A percentile compares a stretch with the other conserved stretches of the same genome.
Conservation (phyloP, 2,888 invertebrate genomes). For the Leptopilina drosophilae region DNA sequence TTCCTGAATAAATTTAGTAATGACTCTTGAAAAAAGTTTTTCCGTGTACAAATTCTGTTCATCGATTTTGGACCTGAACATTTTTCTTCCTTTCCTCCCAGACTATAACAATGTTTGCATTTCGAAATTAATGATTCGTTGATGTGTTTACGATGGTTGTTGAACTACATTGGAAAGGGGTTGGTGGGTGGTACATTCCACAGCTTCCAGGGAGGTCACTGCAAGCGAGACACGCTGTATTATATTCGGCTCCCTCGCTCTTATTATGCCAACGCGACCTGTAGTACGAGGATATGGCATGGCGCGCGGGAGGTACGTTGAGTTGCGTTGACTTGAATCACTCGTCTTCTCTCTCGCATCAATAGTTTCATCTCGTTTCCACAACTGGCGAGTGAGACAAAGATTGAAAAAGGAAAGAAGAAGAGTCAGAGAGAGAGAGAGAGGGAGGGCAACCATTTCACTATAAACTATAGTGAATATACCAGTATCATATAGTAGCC, state of each 20-base stretch:
- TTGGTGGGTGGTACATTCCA: constrained; percentile 67
- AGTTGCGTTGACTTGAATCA: constrained; percentile 29
- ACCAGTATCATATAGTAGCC: constrained; percentile 48
- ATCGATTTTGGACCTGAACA: too few relatives aligned
- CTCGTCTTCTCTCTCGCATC: constrained; percentile 46
- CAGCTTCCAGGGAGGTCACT: constrained; percentile 64
- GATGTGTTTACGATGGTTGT: constrained; percentile 56
- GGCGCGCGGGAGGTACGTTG: constrained; percentile 45
- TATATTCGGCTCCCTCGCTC: constrained; percentile 64
- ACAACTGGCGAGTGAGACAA: constrained; percentile 3
- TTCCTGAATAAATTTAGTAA: too few relatives aligned
- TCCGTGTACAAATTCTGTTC: too few relatives aligned
- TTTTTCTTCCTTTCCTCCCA: too few relatives aligned
- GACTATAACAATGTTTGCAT: constrained; percentile 21
- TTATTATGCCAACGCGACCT: constrained; percentile 61
- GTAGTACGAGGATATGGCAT: constrained; percentile 39
- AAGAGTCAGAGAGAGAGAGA: too few relatives aligned
- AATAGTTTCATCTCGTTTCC: constrained; percentile 39
- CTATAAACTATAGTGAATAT: constrained; percentile 15
- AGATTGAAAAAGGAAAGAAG: too few relatives aligned
- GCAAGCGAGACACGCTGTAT: constrained; percentile 59
- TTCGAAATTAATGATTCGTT: constrained; percentile 57
- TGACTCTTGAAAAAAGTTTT: too few relatives aligned
- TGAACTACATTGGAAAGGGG: constrained; percentile 46
- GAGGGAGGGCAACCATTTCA: background rate